phyloP scores from a whole-genome alignment of 1,140 invertebrate genomes.

The Gryllus bimaculatus region DNA sequence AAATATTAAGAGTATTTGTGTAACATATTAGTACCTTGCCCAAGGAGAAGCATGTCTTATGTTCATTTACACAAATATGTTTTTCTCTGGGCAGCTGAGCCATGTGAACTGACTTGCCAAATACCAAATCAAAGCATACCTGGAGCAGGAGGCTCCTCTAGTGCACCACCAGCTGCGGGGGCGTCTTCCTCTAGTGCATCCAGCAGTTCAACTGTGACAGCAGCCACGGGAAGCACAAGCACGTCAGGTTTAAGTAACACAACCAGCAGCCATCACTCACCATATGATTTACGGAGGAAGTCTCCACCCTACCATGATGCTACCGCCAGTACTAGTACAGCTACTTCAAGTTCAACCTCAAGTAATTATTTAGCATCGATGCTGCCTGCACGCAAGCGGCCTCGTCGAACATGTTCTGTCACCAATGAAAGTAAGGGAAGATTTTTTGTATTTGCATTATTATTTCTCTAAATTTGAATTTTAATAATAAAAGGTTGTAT shows the following conservation, averaged over 20 bases:
- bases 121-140: conserved; percentile 55
- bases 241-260: conserved; percentile 25
- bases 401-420: conserved; percentile 52
- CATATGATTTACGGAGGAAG: conserved; percentile 75
- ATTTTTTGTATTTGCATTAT: neutral
- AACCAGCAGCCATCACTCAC: conserved; percentile 54
- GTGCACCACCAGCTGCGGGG: neutral
- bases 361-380: conserved; percentile 51
- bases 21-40: no score
- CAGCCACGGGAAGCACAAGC: conserved; percentile 10
- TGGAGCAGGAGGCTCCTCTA: conserved; percentile 25
- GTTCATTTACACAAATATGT: neutral
- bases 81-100: conserved; percentile 46
- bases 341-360: conserved; percentile 31
- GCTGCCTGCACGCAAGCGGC: conserved; percentile 70
- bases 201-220: conserved; percentile 10
- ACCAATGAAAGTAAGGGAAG: conserved; percentile 48
- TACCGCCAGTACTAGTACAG: conserved; percentile 25
- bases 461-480: neutral
- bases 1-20: no score
- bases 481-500: no score
- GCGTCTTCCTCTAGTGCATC: conserved; percentile 18
- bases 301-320: conserved; percentile 49
- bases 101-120: conserved; percentile 62
- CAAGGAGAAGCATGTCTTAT: neutral